phyloP scores from a whole-genome alignment of 2,888 invertebrate genomes.

The Leucania comma region DNA sequence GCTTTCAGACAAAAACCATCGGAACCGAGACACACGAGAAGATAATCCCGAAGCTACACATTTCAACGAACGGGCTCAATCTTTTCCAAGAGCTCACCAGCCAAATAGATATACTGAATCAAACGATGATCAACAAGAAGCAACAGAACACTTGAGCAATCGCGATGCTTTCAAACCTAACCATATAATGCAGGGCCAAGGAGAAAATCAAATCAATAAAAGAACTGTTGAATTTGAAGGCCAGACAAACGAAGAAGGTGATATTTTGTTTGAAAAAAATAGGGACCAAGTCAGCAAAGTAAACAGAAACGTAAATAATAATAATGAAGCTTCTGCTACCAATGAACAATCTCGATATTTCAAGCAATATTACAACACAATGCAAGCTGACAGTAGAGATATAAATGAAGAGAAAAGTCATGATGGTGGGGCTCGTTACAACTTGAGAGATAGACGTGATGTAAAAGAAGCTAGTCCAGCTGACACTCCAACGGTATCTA shows the following conservation, averaged over 20 bases:
- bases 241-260: slow-evolving; percentile 70
- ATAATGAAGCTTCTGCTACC: slow-evolving; percentile 67
- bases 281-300: slow-evolving; percentile 64
- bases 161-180: slow-evolving; percentile 64
- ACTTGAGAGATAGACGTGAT: slow-evolving; percentile 78
- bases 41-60: slow-evolving; percentile 58
- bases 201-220: slow-evolving; percentile 65
- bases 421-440: slow-evolving; percentile 64
- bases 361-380: slow-evolving; percentile 71
- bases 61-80: slow-evolving; percentile 54
- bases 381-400: slow-evolving; percentile 71
- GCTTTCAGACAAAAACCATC: slow-evolving; percentile 70
- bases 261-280: slow-evolving; percentile 71
- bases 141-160: slow-evolving; percentile 64
- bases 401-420: slow-evolving; percentile 67
- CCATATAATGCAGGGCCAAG: slow-evolving; percentile 56
- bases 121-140: slow-evolving; percentile 67
- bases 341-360: slow-evolving; percentile 67
- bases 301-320: slow-evolving; percentile 69
- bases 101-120: slow-evolving; percentile 67
- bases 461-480: slow-evolving; percentile 57
- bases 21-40: slow-evolving; percentile 64
- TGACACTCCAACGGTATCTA: slow-evolving; percentile 54
- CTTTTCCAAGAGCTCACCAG: slow-evolving; percentile 55
- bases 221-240: slow-evolving; percentile 62